Evolutionary conservation across 1,140 invertebrate species (phyloP), one percentile per base, ranked within the genome.

Genomic region (Sitobion miscanthi): DNA sequence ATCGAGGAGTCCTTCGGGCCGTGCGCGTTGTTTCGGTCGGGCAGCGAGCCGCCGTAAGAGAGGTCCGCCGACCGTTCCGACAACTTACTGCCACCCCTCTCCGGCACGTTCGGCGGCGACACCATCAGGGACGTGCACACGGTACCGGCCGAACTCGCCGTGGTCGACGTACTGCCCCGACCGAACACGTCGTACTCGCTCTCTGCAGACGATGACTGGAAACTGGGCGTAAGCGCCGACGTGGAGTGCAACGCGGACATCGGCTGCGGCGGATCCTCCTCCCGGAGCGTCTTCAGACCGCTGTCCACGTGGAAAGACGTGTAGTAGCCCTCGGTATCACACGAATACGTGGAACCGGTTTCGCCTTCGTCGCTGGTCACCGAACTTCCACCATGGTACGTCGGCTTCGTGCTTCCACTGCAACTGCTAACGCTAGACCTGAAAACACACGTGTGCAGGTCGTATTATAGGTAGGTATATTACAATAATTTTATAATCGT

Each of bases 291-390:
- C 95, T 98, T 98, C 85, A 99, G 95, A 4, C 98, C 99, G 93
- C 98, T 99, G 95, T 99, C 99, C 96, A 98, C 97, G 95, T 99
- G 98, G 96, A 99, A 99, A 23, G 98, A 99, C 0, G 99, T 99
- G 95, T 99, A 99, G 95, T 99, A 99, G 23, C 99, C 98, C 95
- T 99, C 99, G 25, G 98, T 99, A 95, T 99, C 99, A 94, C 98
- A 98, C 11, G 98, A 99, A 95, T 99, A 99, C 86, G 98, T 98
- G 0, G 98, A 99, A 94, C 97, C 98, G 9, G 97, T 98, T 95
- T 99, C 98, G 77, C 97, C 97, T 94, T 99, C 98, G 95, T 98
- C 97, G 2, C 97, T 98, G 5, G 98, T 98, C 57, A 98, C 95
- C 20, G 97, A 98, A 38, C 97, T 97, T 95, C 98, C 98, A 94